Base-by-base conservation (phyloP, 2,888 invertebrate species). In the Lacanobia oleracea region DNA sequence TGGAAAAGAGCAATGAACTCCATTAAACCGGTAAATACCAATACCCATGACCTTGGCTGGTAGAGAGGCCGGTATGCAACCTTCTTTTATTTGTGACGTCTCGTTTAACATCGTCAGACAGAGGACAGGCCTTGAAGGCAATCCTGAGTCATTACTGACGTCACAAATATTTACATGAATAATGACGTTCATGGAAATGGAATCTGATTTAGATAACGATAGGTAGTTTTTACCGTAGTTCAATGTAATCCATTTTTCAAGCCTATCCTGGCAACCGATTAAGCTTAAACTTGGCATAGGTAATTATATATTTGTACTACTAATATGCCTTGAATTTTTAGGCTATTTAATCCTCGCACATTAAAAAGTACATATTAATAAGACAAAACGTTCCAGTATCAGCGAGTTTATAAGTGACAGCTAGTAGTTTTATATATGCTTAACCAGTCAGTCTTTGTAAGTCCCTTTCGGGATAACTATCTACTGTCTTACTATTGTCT, bases 1-100 rank as follows among this genome's bases (percentile, higher is more conserved):
- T 12, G 16, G 37, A 54, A 66, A 37, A 54, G 80, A 54, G 75
- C 80, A 80, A 80, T 80, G 80, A 76, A 80, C 67, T 75, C 0
- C 7, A 53, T 37, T 60, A 54, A 54, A 76, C 43, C 37, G 12
- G 54, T 75, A 54, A 16, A 51, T 33, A 50, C 33, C 43, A n/a
- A 12, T 45, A 50, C 14, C 48, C 8, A 10, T 18, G 54, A 75
- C 75, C 75, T 80, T 66, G 75, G 16, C 12, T 27, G 48, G 16
- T 33, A 33, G 40, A 21, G 12, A 45, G 12, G 21, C 21, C 7
- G 43, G 43, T 54, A 60, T 45, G 50, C 27, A 23, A 66, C 48
- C 33, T 73, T 54, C 23, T 65, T 54, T 57, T 56, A 54, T 37
- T 56, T 45, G 37, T 71, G 72, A 74, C 72, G 45, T 43, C 14